These are phyloP conservation scores for Strix occidentalis DNA, from an alignment of 2,797 vertebrate genomes.

Conservation along the genomic window DNA sequence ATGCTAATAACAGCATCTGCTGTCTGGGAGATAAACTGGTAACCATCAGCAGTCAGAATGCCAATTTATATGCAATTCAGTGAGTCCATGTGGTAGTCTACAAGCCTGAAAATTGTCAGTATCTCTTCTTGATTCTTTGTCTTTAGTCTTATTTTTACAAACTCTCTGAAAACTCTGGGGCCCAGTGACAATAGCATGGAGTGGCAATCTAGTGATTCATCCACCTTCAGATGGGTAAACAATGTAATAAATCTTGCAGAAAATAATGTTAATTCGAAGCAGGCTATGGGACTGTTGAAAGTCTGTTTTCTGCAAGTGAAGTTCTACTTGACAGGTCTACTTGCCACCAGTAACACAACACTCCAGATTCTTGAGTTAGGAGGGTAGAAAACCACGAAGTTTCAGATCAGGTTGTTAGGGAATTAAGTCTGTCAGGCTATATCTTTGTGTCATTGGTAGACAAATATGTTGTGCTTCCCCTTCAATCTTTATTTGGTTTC, in stretches of 20 bases:
- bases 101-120: background rate
- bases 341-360: background rate
- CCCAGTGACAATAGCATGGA: background rate
- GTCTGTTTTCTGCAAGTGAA: background rate
- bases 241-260: background rate
- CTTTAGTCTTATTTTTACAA: background rate
- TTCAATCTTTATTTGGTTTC: background rate
- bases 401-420: background rate
- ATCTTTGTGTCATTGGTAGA: background rate
- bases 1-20: background rate
- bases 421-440: background rate
- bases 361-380: background rate
- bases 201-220: background rate
- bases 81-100: background rate
- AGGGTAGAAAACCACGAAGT: background rate
- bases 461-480: background rate
- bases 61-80: background rate
- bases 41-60: background rate
- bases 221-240: rapidly evolving
- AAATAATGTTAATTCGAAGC: background rate
- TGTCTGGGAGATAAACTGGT: background rate
- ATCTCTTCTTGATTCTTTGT: background rate
- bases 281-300: background rate
- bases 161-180: background rate
- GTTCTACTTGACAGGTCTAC: background rate